Base-by-base conservation (phyloP, 2,888 invertebrate genomes). In the Agapostemon virescens region DNA sequence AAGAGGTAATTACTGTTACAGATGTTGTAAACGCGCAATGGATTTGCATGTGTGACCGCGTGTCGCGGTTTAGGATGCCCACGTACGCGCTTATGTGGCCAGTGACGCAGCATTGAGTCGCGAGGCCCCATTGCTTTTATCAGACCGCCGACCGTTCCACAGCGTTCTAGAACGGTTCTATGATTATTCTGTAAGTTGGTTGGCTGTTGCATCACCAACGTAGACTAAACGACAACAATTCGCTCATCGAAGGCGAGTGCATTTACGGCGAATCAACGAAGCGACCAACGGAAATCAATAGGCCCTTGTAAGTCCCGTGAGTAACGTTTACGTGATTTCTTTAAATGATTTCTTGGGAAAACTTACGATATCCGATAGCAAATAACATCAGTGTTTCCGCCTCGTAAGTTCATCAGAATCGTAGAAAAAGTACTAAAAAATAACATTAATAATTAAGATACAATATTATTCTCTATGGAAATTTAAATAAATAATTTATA, bases 11-110 rank as follows among this genome's bases (percentile, higher is more conserved):
- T 74, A 77, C 13, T 69, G 61, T 77, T 55, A 30, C 36, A 49
- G 45, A 68, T 69, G 49, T 70, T 30, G 74, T 38, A 71, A 78
- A 75, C 36, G 69, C 45, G 61, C 17, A 26, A 81, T 69, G 69
- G 55, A 42, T 82, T 79, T 75, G 74, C 69, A 30, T 77, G 70
- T 49, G 71, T 30, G 77, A 82, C 81, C 84, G 86, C 87, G 85
- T 86, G 86, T 85, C 80, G 71, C 69, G 72, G 71, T 49, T 81
- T 80, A 66, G 68, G 72, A 73, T 81, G 82, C 84, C 87, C 87
- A 87, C 86, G 87, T 87, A 87, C 79, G 64, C 77, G 76, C 78
- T 80, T 78, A 74, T 63, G 76, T 74, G 70, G 74, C 73, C 86
- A 86, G 85, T 79, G 55, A 45, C 82, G 86, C 58, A 74, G 55